Base-by-base conservation (phyloP, 2,113 vertebrate species). In the Centropristis striata region DNA sequence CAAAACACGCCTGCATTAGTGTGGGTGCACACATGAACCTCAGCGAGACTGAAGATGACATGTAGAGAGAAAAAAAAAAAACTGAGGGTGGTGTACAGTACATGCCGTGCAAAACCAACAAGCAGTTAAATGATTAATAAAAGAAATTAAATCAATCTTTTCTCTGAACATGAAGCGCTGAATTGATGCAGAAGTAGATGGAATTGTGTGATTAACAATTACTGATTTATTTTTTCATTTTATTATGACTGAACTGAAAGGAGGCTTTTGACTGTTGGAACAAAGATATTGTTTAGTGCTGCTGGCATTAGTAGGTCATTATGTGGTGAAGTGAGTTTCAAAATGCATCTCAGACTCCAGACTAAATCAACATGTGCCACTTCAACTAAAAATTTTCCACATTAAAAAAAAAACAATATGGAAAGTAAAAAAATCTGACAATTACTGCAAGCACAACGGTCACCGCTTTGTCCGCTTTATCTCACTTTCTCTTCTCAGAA, bases 1-100 rank as follows among this genome's bases (percentile, higher is more conserved):
- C 83, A 83, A 53, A 90, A 74, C 84, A 86, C 49, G 82, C 28
- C 75, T 47, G 75, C 70, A 3, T 81, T 53, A 25, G 80, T 63
- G 86, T 75, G 77, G 86, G 87, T 66, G 75, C 74, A 47, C 64
- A 46, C 57, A 63, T 59, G 50, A 78, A 79, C 61, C 64, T 59
- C 81, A 25, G 58, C 4, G 57, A 79, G 80, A 65, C 68, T 21
- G n/a, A 73, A 69, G 70, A 72, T 59, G 86, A 75, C 66, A 70
- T 18, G 70, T 47, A 25, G 42, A 59, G 42, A 18, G 5, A 59
- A 64, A 54, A 41, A 14, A 51, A 53, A 53, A 53, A 73, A 66
- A 55, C 59, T 2, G 32, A 75, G 49, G 78, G 54, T 46, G 77
- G 28, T 39, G 66, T 58, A 63, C 36, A 70, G 68, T 16, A 21